Percentiles rank a stretch among this genome's conserved stretches.
phyloP scores from a whole-genome alignment of 2,888 invertebrate genomes.

The Euzetes globulus region DNA sequence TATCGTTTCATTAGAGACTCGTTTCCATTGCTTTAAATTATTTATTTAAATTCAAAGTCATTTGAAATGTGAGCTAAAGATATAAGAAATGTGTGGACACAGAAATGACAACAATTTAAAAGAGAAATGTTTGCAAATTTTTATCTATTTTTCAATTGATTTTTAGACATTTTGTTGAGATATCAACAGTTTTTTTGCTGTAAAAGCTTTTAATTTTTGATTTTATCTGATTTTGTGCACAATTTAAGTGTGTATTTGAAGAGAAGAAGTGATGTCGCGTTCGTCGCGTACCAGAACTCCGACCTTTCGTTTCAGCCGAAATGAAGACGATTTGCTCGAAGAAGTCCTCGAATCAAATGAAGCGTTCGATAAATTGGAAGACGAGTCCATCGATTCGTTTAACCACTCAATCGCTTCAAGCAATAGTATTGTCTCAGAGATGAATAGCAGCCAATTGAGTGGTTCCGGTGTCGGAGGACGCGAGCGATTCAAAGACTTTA shows the following conservation, averaged over 20 bases:
- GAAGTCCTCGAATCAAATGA: constrained; percentile 21
- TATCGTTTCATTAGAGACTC: neutral
- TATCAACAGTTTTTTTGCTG: no score
- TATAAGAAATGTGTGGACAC: no score
- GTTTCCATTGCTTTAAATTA: no score
- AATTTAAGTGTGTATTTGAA: neutral
- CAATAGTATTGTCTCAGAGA: neutral
- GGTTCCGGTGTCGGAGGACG: neutral
- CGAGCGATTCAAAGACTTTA: constrained; percentile 26
- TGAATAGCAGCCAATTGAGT: constrained; percentile 1
- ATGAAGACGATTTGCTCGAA: constrained; percentile 29
- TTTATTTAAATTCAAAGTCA: no score
- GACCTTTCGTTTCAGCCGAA: constrained; percentile 18
- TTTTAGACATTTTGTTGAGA: no score
- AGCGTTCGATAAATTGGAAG: neutral
- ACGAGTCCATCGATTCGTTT: neutral
- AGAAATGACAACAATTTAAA: no score
- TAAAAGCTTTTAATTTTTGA: neutral
- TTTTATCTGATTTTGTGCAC: neutral
- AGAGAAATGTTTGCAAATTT: no score
- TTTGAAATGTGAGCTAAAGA: no score
- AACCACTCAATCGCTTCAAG: neutral
- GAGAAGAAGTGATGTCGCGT: constrained; percentile 4
- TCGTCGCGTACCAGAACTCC: constrained; percentile 4
- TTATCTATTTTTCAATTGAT: no score